These are phyloP conservation scores for Microhierax caerulescens DNA, from an alignment of 2,797 vertebrate species.

Conservation along the genomic window DNA sequence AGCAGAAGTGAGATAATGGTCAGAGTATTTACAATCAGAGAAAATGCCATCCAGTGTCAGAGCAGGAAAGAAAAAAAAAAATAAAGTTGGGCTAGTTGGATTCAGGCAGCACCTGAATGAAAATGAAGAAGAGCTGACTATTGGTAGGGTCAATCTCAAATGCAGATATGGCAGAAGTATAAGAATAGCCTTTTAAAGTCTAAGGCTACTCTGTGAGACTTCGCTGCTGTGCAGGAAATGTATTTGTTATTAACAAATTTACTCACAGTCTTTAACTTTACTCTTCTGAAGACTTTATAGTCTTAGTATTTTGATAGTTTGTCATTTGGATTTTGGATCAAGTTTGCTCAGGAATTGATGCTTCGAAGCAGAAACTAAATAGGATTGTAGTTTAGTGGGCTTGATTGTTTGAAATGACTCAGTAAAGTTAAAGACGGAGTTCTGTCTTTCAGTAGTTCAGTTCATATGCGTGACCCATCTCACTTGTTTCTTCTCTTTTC, in stretches of 20 bases:
- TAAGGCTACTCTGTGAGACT: neutral
- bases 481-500: neutral
- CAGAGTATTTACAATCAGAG: neutral
- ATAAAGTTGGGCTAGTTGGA: neutral
- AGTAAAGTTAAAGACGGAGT: neutral
- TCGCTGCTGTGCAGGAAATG: neutral
- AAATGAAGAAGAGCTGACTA: neutral
- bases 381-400: neutral
- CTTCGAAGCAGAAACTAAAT: neutral
- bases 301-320: neutral
- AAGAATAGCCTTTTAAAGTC: neutral
- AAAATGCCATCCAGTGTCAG: neutral
- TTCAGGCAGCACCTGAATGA: neutral
- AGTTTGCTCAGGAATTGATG: neutral
- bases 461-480: rapidly evolving
- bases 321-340: neutral
- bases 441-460: neutral
- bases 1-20: neutral
- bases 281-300: neutral
- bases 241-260: neutral
- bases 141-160: neutral
- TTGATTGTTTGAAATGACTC: neutral
- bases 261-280: neutral
- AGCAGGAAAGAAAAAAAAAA: neutral
- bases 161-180: neutral